Evolutionary conservation across 2,797 vertebrate genomes (phyloP).

Genomic region (Poecilia wingei): DNA sequence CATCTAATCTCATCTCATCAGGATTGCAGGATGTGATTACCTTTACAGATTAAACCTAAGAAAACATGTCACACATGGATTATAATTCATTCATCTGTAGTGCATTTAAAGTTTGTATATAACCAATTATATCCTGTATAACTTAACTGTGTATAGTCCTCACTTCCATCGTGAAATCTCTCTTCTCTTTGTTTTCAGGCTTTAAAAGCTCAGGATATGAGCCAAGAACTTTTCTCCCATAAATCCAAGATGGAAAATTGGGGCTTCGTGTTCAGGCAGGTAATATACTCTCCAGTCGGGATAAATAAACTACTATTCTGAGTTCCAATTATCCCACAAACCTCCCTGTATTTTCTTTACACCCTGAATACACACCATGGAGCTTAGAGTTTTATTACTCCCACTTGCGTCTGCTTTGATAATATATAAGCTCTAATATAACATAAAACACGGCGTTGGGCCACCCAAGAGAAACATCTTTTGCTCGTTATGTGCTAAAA

Average conservation of each 20-base stretch:
- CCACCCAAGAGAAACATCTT: slow-evolving; percentile 29
- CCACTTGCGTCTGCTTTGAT: slow-evolving; percentile 16
- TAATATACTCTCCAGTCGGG: slow-evolving; percentile 1
- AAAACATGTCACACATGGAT: neutral
- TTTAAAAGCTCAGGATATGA: neutral
- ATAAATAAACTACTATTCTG: neutral
- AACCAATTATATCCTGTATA: neutral
- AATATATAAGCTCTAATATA: slow-evolving; percentile 19
- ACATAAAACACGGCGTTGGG: neutral
- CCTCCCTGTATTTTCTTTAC: neutral
- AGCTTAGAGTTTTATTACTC: slow-evolving; percentile 12
- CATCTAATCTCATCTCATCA: neutral
- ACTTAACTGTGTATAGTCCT: neutral
- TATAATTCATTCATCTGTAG: neutral
- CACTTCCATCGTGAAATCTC: no score
- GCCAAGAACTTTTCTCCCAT: neutral
- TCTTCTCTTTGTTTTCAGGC: neutral
- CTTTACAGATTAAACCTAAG: neutral
- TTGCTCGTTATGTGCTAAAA: neutral
- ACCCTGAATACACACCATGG: neutral
- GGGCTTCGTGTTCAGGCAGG: slow-evolving; percentile 26
- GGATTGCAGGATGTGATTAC: neutral
- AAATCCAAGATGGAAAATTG: slow-evolving; percentile 7
- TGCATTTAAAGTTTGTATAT: neutral
- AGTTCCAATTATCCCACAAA: slow-evolving; percentile 21